Base-by-base conservation (phyloP, 2,888 invertebrate species). In the Ectemnius cavifrons region DNA sequence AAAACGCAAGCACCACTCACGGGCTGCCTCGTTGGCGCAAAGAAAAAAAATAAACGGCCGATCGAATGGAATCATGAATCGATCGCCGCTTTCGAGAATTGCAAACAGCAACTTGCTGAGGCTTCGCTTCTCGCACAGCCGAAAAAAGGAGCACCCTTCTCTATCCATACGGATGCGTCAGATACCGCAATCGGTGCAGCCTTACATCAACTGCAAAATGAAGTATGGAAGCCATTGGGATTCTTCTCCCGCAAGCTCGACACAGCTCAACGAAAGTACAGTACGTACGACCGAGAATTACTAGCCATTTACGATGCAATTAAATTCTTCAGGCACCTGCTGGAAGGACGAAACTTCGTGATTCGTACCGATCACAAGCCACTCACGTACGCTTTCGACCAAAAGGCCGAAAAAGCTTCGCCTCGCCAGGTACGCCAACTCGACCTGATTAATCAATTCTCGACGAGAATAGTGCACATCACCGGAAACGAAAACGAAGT, bases 181-280 rank as follows among this genome's bases (percentile, higher is more conserved):
- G 56, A 60, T 3, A 56, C 27, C 0, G 65, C 65, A 0, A 61
- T 66, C 18, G 65, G 65, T 6, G 46, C 65, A 0, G 56, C 56
- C 0, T 13, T 71, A 1, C 56, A 71, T 3, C 68, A 69, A 14
- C 45, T 27, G 2, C 11, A 47, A 11, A 18, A 57, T n/a, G 58
- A 14, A 2, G 4, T 5, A 1, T 66, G 71, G 66, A 16, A 62
- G 57, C 71, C 66, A 2, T 13, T 66, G 2, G 65, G 62, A 2
- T 71, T 65, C 20, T 70, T 70, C 6, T 65, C 71, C 0, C n/a
- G 57, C 2, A 71, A 66, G 27, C 18, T 70, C 2, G 13, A n/a
- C 2, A 14, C 14, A 4, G 49, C 64, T 0, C n/a, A 70, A 16
- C 5, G 0, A 4, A 45, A n/a, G 0, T 65, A 70, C 5, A 70